Percentiles rank a stretch among this genome's conserved stretches.
phyloP scores from a whole-genome alignment of 2,113 vertebrate genomes.

The Rhadina sibilatrix region DNA sequence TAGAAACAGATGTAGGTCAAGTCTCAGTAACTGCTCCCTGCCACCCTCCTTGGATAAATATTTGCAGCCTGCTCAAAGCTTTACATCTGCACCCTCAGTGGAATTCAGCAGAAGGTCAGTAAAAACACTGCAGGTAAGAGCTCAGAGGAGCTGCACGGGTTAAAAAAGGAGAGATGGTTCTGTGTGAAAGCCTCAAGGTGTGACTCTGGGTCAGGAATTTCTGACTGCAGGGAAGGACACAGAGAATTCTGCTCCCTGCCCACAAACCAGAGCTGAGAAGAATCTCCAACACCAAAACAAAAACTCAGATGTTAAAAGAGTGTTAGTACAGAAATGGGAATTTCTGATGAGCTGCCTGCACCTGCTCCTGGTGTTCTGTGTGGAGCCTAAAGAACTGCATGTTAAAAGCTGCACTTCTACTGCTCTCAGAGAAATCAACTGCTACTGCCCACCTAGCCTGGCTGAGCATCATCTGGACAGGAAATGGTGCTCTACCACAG shows the following conservation, averaged over 20 bases:
- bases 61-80: background rate
- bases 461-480: background rate
- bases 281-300: background rate
- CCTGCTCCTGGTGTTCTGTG: accelerated
- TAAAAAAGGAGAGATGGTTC: background rate
- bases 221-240: background rate
- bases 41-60: conserved; percentile 16
- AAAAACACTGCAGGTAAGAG: accelerated
- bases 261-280: background rate
- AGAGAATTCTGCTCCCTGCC: background rate
- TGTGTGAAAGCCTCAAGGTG: background rate
- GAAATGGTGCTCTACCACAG: background rate
- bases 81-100: background rate
- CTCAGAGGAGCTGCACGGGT: background rate
- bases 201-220: background rate
- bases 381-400: accelerated
- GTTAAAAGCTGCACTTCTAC: background rate
- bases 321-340: background rate
- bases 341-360: background rate
- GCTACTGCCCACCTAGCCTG: background rate
- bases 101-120: background rate
- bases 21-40: background rate
- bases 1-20: background rate
- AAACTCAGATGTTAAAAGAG: background rate
- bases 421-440: too few species aligned